phyloP scores from a whole-genome alignment of 2,888 invertebrate species.

The Sarcophaga carnaria region DNA sequence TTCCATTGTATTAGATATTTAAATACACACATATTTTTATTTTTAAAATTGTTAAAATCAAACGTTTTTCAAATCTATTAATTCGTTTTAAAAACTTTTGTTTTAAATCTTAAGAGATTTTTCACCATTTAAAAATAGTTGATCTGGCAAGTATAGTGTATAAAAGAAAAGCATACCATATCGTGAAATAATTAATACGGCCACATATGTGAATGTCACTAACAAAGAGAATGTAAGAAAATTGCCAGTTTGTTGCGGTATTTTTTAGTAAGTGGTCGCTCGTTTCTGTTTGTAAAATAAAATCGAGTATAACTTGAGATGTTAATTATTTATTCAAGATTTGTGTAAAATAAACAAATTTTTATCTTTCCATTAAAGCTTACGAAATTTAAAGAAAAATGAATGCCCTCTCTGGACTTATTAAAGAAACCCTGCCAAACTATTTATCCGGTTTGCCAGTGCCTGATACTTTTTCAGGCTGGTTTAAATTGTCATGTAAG shows the following conservation, averaged over 20 bases:
- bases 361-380: conserved; percentile 4
- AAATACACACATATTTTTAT: too few relatives aligned
- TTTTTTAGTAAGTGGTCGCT: conserved; percentile 46
- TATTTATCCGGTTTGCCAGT: conserved; percentile 92
- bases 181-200: not conserved
- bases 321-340: not conserved
- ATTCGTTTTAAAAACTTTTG: too few relatives aligned
- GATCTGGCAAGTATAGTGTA: not conserved
- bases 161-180: not conserved
- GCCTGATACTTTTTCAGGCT: conserved; percentile 91
- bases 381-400: conserved; percentile 81
- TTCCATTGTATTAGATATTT: too few relatives aligned
- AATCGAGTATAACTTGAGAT: not conserved
- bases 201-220: conserved; percentile 42
- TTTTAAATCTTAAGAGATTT: not conserved
- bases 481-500: conserved; percentile 92
- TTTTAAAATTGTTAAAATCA: too few relatives aligned
- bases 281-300: not conserved
- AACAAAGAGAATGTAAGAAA: conserved; percentile 31
- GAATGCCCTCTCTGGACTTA: conserved; percentile 89
- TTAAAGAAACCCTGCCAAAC: conserved; percentile 91
- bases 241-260: conserved; percentile 41
- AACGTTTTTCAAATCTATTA: too few relatives aligned
- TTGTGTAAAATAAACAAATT: not conserved
- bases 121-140: too few relatives aligned